These are phyloP conservation scores for Platycnemis pennipes DNA, from an alignment of 2,888 invertebrate species.

Conservation along the genomic window DNA sequence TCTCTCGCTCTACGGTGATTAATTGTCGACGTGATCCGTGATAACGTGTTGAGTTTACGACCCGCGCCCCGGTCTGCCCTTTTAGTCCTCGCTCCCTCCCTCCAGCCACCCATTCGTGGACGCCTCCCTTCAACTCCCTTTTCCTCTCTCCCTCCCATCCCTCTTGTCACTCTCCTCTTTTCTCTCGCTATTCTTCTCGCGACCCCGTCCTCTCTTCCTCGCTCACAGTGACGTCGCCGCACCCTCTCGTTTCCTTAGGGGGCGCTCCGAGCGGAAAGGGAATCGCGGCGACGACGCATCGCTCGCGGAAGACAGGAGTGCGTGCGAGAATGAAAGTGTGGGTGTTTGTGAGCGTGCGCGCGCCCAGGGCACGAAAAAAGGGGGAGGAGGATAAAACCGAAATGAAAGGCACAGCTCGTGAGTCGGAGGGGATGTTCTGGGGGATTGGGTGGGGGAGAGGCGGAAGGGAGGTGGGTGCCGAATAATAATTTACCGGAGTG, in stretches of 20 bases:
- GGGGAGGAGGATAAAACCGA: conserved; percentile 20
- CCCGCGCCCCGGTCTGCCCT: not conserved
- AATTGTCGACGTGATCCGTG: not conserved
- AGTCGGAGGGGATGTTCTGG: not conserved
- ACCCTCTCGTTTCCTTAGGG: not conserved
- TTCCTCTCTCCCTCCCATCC: not conserved
- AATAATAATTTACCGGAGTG: not conserved
- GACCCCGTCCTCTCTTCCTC: not conserved
- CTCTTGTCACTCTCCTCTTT: not conserved
- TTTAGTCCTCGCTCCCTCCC: not conserved
- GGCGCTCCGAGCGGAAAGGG: conserved; percentile 46
- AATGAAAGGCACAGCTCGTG: conserved; percentile 12
- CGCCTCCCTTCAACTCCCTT: not conserved
- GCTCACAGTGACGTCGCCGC: not conserved
- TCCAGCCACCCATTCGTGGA: not conserved
- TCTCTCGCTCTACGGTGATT: not conserved
- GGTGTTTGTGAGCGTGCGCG: conserved; percentile 14
- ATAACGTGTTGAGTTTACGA: not conserved
- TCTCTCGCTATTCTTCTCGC: not conserved
- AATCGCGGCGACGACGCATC: conserved; percentile 40
- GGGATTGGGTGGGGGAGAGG: not conserved
- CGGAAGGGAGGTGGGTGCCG: not conserved
- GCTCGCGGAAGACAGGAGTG: conserved; percentile 48
- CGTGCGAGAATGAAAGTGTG: no score
- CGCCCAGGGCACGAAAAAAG: conserved; percentile 49